These are phyloP conservation scores for Aphaenogaster rudis DNA, from an alignment of 1,140 invertebrate genomes.

Conservation along the genomic window DNA sequence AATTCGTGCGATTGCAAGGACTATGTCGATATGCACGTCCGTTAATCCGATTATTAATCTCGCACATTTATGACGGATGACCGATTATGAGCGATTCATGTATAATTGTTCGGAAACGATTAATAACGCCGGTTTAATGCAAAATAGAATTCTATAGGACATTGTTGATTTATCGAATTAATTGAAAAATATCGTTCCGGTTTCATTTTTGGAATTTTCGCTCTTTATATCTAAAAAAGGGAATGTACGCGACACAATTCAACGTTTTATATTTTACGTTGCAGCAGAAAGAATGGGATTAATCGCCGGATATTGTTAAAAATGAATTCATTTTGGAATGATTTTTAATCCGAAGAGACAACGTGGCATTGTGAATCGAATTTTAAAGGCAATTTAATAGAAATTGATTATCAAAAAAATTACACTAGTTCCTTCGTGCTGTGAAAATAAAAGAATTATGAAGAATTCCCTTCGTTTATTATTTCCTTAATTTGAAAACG, in stretches of 20 bases:
- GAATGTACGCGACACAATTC: background rate
- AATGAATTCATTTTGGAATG: constrained; percentile 10
- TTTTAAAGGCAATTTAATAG: constrained; percentile 10
- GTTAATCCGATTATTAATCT: constrained; percentile 34
- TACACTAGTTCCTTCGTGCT: background rate
- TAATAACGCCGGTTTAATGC: constrained; percentile 30
- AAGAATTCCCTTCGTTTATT: background rate
- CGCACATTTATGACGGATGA: constrained; percentile 56
- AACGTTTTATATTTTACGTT: background rate
- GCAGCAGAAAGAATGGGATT: constrained; percentile 5
- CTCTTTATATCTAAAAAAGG: background rate
- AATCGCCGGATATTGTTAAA: background rate
- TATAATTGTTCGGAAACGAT: constrained; percentile 47
- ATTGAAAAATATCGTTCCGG: background rate
- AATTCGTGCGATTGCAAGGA: background rate
- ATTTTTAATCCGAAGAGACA: constrained; percentile 8
- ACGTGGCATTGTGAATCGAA: background rate
- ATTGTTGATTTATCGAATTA: constrained; percentile 25
- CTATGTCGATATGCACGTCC: background rate
- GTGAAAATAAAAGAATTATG: background rate
- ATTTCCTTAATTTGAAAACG: background rate
- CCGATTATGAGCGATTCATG: constrained; percentile 41
- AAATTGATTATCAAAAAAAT: background rate
- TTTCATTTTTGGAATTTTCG: constrained; percentile 10
- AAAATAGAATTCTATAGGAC: background rate